Base-by-base conservation (phyloP, 1,140 invertebrate species). In the Caenorhabditis brenneri region DNA sequence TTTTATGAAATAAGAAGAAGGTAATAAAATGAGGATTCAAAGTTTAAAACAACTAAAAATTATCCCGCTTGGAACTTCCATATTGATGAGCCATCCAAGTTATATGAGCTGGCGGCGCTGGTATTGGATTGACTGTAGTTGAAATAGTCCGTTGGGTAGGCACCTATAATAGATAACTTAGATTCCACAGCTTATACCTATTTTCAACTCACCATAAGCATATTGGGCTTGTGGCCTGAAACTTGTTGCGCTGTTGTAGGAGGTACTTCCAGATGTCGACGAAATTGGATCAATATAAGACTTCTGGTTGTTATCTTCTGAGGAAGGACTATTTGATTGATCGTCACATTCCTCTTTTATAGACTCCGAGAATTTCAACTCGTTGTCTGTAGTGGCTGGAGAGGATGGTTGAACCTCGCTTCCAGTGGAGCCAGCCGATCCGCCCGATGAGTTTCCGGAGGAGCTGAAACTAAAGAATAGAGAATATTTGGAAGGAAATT, bases 1-100 rank as follows among this genome's bases (percentile, higher is more conserved):
- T 51, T 51, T 51, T 16, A 39, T 36, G 31, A 36, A n/a, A 15
- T 16, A 31, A 27, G 33, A 24, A 24, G n/a, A 19, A 27, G 53
- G 22, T 7, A 15, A 55, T n/a, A n/a, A n/a, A n/a, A n/a, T n/a
- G n/a, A 15, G 22, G 22, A 27, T 9, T 55, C 27, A 55, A 7
- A 55, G 22, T 27, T 27, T 4, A 27, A 55, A 55, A 29, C 2
- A n/a, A 22, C 2, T n/a, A 7, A n/a, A n/a, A n/a, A 1, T 65
- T 65, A 74, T 33, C 65, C 33, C 6, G 29, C n/a, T 42, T 74
- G 65, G n/a, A 74, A 74, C 12, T 74, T 74, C 65, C 65, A 74
- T 19, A 31, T 74, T 7, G 36, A 7, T 5, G 33, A 42, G 33
- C 65, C 65, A n/a, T 74, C 65, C 9, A 74, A 24, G 24, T 3